These are phyloP conservation scores for Microcaecilia unicolor DNA, from an alignment of 2,797 vertebrate genomes.

Conservation along the genomic window DNA sequence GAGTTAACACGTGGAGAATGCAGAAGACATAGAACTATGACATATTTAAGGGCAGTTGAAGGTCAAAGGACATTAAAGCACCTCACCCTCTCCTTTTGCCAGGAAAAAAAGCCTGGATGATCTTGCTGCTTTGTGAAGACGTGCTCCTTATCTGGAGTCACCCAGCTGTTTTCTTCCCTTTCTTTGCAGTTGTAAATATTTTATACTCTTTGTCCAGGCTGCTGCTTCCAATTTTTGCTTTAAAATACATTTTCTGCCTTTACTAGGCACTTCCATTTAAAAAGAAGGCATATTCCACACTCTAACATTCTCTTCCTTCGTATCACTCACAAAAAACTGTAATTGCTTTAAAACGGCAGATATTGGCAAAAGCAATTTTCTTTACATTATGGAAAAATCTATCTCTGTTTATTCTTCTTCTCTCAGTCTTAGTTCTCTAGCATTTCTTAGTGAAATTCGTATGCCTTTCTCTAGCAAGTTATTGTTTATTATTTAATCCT, in stretches of 20 bases:
- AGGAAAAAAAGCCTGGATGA: too few species aligned
- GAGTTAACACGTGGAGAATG: too few species aligned
- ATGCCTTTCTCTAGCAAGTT: too few species aligned
- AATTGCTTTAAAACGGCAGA: conserved; percentile 53
- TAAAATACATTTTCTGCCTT: conserved; percentile 11
- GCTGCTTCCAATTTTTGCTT: conserved; percentile 23
- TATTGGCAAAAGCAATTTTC: conserved; percentile 51
- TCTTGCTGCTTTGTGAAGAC: too few species aligned
- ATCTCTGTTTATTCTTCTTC: conserved; percentile 18
- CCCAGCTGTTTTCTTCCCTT: neutral
- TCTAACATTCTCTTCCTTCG: conserved; percentile 13
- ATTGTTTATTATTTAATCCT: too few species aligned
- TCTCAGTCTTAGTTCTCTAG: too few species aligned
- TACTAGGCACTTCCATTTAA: conserved; percentile 21
- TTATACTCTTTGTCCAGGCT: conserved; percentile 19
- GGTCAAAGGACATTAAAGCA: too few species aligned
- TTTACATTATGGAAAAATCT: conserved; percentile 32
- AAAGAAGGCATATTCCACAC: conserved; percentile 4
- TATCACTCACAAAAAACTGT: conserved; percentile 33
- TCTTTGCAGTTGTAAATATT: conserved; percentile 28
- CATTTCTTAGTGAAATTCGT: too few species aligned
- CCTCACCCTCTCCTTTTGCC: too few species aligned
- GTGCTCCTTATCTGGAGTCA: too few species aligned
- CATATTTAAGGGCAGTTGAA: too few species aligned
- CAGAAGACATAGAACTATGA: too few species aligned